Conservation (phyloP, 2,113 vertebrate species). For the Oceanites oceanicus region DNA sequence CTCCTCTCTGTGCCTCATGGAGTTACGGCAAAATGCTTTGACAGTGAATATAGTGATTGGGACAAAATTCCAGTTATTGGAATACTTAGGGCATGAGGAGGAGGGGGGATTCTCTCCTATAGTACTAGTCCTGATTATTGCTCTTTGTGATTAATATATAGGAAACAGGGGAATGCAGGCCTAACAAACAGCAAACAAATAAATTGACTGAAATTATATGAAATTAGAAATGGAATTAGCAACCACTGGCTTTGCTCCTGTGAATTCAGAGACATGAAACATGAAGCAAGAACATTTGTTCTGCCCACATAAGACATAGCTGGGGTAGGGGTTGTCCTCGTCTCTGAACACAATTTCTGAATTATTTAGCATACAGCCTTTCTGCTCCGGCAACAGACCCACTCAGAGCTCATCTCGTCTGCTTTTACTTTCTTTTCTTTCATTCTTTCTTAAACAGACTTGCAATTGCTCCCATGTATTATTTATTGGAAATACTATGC, state of each 20-base stretch:
- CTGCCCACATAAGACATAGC: background rate
- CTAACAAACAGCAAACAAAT: background rate
- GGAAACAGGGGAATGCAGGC: background rate
- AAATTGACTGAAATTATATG: background rate
- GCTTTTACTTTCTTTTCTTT: constrained; percentile 13
- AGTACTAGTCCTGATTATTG: background rate
- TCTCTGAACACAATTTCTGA: background rate
- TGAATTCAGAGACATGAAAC: background rate
- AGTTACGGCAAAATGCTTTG: background rate
- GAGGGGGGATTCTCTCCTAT: background rate
- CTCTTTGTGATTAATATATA: background rate
- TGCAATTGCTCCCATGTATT: constrained; percentile 1
- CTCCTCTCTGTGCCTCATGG: background rate
- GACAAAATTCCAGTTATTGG: background rate
- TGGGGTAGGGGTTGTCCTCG: background rate
- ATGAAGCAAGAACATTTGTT: background rate
- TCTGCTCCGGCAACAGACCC: background rate
- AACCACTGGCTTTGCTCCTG: background rate
- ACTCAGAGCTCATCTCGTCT: background rate
- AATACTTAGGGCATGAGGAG: background rate
- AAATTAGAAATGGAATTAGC: background rate
- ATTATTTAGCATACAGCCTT: constrained; percentile 4
- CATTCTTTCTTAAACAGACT: background rate
- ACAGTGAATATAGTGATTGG: background rate
- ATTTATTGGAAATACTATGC: background rate